These are phyloP conservation scores for Glossosoma conforme DNA, from an alignment of 1,140 invertebrate species.

Conservation along the genomic window DNA sequence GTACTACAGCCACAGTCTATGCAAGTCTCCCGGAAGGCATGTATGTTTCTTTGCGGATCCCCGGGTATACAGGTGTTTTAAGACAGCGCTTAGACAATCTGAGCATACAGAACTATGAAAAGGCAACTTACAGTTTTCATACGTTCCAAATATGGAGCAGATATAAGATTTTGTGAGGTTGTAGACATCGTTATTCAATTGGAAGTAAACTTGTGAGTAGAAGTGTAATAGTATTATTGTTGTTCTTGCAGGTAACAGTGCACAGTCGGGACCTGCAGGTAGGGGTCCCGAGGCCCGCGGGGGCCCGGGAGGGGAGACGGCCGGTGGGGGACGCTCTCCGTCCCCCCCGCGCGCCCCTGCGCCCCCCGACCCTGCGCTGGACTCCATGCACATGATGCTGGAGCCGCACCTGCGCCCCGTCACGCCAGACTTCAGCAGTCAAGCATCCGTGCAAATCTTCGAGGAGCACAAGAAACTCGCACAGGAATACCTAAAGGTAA, in stretches of 20 bases:
- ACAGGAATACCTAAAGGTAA: slow-evolving; percentile 67
- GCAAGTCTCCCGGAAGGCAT: too few relatives aligned
- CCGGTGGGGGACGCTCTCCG: slow-evolving; percentile 30
- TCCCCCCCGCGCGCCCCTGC: slow-evolving; percentile 31
- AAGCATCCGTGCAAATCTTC: slow-evolving; percentile 76
- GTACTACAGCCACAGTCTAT: too few relatives aligned
- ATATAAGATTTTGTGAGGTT: too few relatives aligned
- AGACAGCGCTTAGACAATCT: too few relatives aligned
- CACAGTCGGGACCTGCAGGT: slow-evolving; percentile 37
- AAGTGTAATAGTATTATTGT: background rate
- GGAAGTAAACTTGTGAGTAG: background rate
- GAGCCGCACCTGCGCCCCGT: slow-evolving; percentile 75
- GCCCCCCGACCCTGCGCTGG: slow-evolving; percentile 56
- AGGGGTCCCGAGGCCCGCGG: slow-evolving; percentile 32
- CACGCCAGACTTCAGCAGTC: slow-evolving; percentile 69
- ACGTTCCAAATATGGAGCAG: too few relatives aligned
- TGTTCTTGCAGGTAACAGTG: slow-evolving; percentile 39
- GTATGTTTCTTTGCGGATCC: too few relatives aligned
- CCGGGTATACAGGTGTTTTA: too few relatives aligned
- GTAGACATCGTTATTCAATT: too few relatives aligned
- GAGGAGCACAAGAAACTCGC: slow-evolving; percentile 78
- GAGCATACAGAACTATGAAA: too few relatives aligned
- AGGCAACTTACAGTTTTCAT: too few relatives aligned
- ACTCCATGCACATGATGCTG: slow-evolving; percentile 68
- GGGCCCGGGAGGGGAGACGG: slow-evolving; percentile 14